Evolutionary conservation across 2,888 invertebrate species (phyloP).

Genomic region (Pristionchus exspectatus): DNA sequence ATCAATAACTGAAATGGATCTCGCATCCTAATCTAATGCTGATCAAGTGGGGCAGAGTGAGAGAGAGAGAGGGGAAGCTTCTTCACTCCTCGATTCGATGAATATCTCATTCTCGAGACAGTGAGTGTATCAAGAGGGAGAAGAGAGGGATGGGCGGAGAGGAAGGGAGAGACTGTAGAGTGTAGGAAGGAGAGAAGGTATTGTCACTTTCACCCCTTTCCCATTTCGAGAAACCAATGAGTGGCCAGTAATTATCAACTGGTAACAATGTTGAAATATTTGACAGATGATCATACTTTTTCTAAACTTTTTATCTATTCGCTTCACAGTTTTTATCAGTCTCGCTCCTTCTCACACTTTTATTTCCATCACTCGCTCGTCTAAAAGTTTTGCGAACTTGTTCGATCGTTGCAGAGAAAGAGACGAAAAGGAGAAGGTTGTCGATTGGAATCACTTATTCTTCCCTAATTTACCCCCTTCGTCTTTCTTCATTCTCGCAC

Average conservation of each 20-base stretch:
- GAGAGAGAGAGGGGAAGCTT: neutral
- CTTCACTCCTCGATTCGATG: neutral
- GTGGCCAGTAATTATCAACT: neutral
- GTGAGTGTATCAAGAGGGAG: slow-evolving; percentile 8
- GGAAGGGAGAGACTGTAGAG: slow-evolving; percentile 28
- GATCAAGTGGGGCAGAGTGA: slow-evolving; percentile 5
- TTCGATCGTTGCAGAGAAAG: slow-evolving; percentile 8
- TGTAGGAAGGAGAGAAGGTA: slow-evolving; percentile 38
- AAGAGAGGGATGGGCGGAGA: neutral
- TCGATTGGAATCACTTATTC: neutral
- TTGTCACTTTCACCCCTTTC: slow-evolving; percentile 48
- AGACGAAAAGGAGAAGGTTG: neutral
- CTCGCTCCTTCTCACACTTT: neutral
- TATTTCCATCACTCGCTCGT: neutral
- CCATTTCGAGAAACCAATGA: slow-evolving; percentile 17
- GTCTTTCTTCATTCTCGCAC: neutral
- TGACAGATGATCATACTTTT: neutral
- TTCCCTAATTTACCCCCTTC: neutral
- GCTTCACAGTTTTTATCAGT: neutral
- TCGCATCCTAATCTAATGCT: neutral
- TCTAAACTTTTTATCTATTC: neutral
- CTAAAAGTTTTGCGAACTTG: neutral
- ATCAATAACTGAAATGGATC: slow-evolving; percentile 23
- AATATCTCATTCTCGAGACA: neutral
- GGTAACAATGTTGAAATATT: neutral